phyloP scores from a whole-genome alignment of 2,888 invertebrate species.

The Eueremaeus valkanovi region DNA sequence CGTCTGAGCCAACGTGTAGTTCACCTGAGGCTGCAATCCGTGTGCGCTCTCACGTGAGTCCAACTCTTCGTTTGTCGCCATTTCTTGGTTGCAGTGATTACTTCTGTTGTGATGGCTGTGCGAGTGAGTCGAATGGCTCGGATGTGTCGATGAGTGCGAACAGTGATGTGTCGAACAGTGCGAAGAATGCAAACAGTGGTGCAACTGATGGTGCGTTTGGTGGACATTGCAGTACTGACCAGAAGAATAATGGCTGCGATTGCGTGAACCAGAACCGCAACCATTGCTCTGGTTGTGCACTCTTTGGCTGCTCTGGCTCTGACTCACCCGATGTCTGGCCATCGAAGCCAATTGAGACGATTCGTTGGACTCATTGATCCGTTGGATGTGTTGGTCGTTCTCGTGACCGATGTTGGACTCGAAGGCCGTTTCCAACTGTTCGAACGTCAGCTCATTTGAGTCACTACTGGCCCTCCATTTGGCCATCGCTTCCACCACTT shows the following conservation, averaged over 20 bases:
- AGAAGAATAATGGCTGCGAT: constrained; percentile 2
- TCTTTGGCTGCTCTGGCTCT: not conserved
- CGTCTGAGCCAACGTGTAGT: constrained; percentile 24
- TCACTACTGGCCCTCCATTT: constrained; percentile 18
- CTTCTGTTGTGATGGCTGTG: constrained; percentile 6
- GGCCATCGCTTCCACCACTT: not conserved
- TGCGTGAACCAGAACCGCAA: no score
- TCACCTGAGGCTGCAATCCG: constrained; percentile 13
- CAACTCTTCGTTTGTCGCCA: constrained; percentile 5
- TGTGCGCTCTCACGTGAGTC: not conserved
- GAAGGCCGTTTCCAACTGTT: constrained; percentile 19
- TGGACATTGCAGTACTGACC: constrained; percentile 10
- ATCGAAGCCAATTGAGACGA: not conserved
- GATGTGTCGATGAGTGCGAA: not conserved
- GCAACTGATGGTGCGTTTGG: constrained; percentile 7
- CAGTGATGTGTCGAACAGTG: constrained; percentile 10
- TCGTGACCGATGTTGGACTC: constrained; percentile 5
- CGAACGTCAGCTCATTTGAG: constrained; percentile 9
- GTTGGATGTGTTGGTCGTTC: constrained; percentile 6
- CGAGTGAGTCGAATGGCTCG: not conserved
- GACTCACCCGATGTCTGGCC: not conserved
- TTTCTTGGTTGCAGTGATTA: constrained; percentile 25
- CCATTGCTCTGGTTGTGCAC: not conserved
- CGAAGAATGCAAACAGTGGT: not conserved
- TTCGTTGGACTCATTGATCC: not conserved